A percentile compares a stretch with the other conserved stretches of the same genome.
These are phyloP conservation scores for Lepidothrix coronata DNA, from an alignment of 2,113 vertebrate species.

Conservation along the genomic window DNA sequence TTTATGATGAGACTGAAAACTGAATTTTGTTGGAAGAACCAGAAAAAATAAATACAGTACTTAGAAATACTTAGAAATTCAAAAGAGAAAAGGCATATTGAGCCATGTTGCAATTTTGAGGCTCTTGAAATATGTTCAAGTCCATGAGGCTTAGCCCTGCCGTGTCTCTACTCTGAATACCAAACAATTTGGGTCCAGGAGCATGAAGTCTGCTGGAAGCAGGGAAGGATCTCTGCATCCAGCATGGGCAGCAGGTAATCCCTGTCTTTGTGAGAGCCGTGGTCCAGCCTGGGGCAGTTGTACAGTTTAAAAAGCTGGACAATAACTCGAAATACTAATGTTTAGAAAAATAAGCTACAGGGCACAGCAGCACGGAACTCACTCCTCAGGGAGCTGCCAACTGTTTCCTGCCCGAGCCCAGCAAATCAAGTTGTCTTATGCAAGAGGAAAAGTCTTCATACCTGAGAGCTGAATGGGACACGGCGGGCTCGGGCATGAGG, in stretches of 20 bases:
- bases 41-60: not conserved
- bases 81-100: not conserved
- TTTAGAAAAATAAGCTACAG: not conserved
- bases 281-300: not conserved
- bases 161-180: not conserved
- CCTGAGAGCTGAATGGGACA: not conserved
- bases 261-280: not conserved
- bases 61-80: not conserved
- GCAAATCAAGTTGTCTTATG: not conserved
- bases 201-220: not conserved
- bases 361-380: not conserved
- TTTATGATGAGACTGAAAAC: not conserved
- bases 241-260: not conserved
- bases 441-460: slow-evolving; percentile 52
- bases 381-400: not conserved
- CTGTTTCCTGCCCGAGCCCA: not conserved
- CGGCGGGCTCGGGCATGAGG: not conserved
- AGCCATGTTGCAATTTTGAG: not conserved
- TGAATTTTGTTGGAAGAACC: not conserved
- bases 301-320: not conserved
- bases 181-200: not conserved
- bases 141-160: not conserved
- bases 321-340: not conserved
- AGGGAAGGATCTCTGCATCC: not conserved
- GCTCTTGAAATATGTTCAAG: not conserved